Percentiles rank a stretch among this genome's conserved stretches.
Conservation (phyloP, 2,113 vertebrate genomes). For the Eidolon helvum region DNA sequence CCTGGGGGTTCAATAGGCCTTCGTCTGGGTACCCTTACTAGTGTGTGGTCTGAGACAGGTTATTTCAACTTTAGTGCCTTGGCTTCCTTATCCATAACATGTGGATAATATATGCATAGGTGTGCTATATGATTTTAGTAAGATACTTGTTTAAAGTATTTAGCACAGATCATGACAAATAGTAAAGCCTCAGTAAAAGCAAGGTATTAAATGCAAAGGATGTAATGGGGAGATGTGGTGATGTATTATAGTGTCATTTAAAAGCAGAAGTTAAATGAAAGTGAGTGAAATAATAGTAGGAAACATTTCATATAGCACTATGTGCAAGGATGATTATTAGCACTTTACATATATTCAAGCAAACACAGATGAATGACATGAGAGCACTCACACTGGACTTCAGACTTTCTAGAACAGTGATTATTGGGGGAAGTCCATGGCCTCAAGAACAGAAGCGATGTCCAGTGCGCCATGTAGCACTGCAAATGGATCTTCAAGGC, state of each 20-base stretch:
- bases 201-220: neutral
- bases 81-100: neutral
- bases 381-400: neutral
- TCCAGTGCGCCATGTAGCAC: neutral
- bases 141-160: neutral
- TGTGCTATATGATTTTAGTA: neutral
- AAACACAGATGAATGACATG: neutral
- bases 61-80: neutral
- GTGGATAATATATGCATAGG: neutral
- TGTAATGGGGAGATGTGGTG: neutral
- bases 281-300: neutral
- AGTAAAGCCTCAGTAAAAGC: neutral
- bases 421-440: neutral
- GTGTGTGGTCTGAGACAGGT: neutral
- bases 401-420: neutral
- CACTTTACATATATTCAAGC: neutral
- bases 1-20: neutral
- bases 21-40: neutral
- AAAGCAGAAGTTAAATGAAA: neutral
- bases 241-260: neutral
- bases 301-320: neutral
- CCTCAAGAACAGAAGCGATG: neutral
- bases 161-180: neutral
- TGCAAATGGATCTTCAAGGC: neutral
- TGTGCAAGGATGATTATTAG: neutral